These are phyloP conservation scores for Cistogaster globosa DNA, from an alignment of 2,888 invertebrate genomes.

Conservation along the genomic window DNA sequence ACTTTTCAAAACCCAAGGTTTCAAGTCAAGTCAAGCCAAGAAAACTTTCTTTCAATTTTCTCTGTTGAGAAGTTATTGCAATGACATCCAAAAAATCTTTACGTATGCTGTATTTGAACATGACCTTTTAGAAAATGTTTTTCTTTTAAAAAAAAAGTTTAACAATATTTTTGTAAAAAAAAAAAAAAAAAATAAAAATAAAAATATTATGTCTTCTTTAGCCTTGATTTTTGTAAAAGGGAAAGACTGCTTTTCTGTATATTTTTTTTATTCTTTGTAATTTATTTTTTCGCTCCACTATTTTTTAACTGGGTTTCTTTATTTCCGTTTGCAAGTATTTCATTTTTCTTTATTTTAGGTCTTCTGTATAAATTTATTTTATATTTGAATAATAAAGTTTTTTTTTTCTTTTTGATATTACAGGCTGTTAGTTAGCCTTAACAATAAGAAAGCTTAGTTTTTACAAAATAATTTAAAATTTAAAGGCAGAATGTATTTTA, in stretches of 20 bases:
- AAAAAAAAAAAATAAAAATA: not conserved
- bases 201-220: slow-evolving; percentile 3
- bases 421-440: not conserved
- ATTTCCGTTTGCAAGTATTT: slow-evolving; percentile 36
- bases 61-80: too few species aligned
- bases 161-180: not conserved
- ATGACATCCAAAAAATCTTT: slow-evolving; percentile 14
- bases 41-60: too few species aligned
- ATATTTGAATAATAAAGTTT: slow-evolving; percentile 3
- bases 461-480: too few species aligned
- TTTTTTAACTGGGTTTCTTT: not conserved
- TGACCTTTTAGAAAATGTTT: not conserved
- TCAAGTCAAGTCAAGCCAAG: too few species aligned
- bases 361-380: not conserved
- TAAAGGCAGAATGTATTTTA: too few species aligned
- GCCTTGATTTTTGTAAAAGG: slow-evolving; percentile 33
- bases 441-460: too few species aligned
- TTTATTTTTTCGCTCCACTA: slow-evolving; percentile 31
- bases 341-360: not conserved
- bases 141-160: not conserved
- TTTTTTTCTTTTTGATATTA: not conserved
- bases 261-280: not conserved
- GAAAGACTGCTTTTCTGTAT: slow-evolving; percentile 7
- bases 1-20: too few species aligned
- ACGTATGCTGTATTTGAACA: slow-evolving; percentile 12